phyloP scores from a whole-genome alignment of 2,113 vertebrate species.

The Bungarus multicinctus region DNA sequence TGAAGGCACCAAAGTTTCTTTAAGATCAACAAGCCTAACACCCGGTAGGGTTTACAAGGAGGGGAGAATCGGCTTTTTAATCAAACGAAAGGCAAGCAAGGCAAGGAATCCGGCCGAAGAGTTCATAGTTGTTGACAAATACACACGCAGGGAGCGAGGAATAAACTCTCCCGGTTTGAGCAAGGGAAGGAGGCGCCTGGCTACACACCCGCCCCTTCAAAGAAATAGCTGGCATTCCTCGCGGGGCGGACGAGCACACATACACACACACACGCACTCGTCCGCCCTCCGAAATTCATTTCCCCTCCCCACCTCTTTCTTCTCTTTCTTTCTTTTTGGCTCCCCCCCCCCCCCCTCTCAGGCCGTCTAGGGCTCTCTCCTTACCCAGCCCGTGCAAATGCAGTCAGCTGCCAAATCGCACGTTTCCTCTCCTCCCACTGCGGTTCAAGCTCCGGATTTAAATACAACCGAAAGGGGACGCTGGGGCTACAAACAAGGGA shows the following conservation, averaged over 20 bases:
- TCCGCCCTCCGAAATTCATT: background rate
- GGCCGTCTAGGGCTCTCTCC: constrained; percentile 26
- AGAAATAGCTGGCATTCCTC: constrained; percentile 54
- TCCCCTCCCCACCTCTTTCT: too few relatives aligned
- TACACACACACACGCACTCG: background rate
- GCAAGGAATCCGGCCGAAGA: background rate
- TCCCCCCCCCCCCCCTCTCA: background rate
- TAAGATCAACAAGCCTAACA: background rate
- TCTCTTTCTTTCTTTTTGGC: too few relatives aligned
- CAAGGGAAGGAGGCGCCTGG: constrained; percentile 47
- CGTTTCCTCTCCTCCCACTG: constrained; percentile 5
- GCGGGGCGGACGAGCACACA: background rate
- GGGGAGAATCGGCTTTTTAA: background rate
- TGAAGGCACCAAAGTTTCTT: background rate
- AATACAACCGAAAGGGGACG: constrained; percentile 23
- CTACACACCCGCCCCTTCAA: constrained; percentile 38
- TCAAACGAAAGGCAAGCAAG: rapidly evolving
- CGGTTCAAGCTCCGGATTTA: constrained; percentile 25
- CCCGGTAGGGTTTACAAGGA: background rate
- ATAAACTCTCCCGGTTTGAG: constrained; percentile 1
- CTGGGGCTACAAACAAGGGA: background rate
- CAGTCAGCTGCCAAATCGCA: constrained; percentile 41
- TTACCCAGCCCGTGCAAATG: constrained; percentile 26
- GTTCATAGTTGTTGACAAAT: background rate
- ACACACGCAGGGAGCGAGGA: background rate